phyloP scores from a whole-genome alignment of 2,888 invertebrate genomes.

The Halocaridina rubra region DNA sequence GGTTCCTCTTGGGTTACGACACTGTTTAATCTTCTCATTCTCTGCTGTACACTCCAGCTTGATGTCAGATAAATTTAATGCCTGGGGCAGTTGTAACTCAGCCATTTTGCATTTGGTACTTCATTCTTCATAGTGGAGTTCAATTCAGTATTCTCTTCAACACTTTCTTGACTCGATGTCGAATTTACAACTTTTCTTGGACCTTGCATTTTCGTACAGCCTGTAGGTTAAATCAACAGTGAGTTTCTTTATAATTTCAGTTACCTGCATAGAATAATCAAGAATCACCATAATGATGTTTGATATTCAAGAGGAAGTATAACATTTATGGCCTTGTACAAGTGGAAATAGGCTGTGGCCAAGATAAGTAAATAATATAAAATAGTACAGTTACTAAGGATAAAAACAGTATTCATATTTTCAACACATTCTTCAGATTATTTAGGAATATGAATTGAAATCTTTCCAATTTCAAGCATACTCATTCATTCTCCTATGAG shows the following conservation, averaged over 20 bases:
- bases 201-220: no score
- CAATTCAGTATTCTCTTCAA: not conserved
- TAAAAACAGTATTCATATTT: no score
- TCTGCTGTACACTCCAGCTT: not conserved
- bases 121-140: not conserved
- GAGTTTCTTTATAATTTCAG: not conserved
- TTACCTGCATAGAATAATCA: not conserved
- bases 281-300: not conserved
- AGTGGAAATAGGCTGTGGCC: no score
- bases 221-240: no score
- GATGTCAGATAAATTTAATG: slow-evolving; percentile 20
- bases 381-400: no score
- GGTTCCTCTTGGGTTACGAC: not conserved
- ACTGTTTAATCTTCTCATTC: not conserved
- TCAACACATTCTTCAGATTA: no score
- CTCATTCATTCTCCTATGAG: no score
- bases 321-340: no score
- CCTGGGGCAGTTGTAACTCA: not conserved
- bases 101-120: not conserved
- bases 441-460: no score
- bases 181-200: not conserved
- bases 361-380: no score
- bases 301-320: no score
- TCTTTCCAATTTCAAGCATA: no score
- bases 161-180: slow-evolving; percentile 21